Evolutionary conservation across 1,140 invertebrate species (phyloP).

Genomic region (Temnothorax nylanderi): DNA sequence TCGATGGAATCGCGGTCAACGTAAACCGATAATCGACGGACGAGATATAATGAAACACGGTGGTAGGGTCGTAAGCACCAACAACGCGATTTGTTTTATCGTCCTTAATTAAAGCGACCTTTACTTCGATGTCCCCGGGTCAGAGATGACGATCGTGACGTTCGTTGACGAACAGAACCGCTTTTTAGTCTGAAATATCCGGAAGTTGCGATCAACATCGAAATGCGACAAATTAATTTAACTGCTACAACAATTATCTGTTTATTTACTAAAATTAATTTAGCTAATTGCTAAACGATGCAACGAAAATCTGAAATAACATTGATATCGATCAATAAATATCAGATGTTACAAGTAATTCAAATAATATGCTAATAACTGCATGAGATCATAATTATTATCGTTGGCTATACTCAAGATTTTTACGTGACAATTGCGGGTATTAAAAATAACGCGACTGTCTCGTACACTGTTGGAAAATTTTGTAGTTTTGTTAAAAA

Average conservation of each 20-base stretch:
- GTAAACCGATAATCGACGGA: slow-evolving; percentile 10
- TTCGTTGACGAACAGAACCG: neutral
- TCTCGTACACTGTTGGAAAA: too few relatives aligned
- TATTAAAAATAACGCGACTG: neutral
- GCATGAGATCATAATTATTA: neutral
- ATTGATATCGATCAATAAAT: neutral
- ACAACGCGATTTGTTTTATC: slow-evolving; percentile 26
- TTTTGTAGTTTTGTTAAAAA: too few relatives aligned
- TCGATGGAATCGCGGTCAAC: neutral
- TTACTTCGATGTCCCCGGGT: slow-evolving; percentile 7
- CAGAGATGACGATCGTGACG: neutral
- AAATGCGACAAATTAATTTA: neutral
- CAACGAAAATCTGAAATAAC: neutral
- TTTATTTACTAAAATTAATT: neutral
- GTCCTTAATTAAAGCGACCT: slow-evolving; percentile 45
- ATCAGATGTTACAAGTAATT: neutral
- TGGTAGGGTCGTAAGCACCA: neutral
- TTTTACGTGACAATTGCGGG: neutral
- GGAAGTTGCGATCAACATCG: neutral
- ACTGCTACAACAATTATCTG: neutral
- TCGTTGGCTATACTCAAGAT: neutral
- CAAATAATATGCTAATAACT: neutral
- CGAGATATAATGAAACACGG: neutral
- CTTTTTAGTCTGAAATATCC: neutral
- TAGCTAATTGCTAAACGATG: neutral